Conservation (phyloP, 2,113 vertebrate species). For the Hypocryptadius cinnamomeus region DNA sequence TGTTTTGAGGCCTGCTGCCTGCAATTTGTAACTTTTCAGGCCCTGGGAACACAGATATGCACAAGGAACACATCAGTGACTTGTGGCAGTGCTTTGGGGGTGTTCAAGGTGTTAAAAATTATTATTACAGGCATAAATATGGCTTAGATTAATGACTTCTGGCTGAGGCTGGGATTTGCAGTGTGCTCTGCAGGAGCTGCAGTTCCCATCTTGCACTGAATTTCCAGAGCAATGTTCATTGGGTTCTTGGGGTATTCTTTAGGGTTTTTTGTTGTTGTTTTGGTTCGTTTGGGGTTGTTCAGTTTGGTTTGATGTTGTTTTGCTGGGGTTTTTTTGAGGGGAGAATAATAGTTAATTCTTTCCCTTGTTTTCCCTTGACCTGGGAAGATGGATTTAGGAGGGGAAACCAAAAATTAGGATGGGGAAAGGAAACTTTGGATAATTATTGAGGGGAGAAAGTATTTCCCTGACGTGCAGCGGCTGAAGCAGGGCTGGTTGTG, state of each 20-base stretch:
- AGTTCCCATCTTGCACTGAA: neutral
- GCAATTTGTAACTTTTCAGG: neutral
- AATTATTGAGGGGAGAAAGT: no score
- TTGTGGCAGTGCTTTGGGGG: neutral
- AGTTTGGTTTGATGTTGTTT: neutral
- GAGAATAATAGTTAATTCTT: neutral
- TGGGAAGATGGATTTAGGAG: neutral
- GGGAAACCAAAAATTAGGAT: neutral
- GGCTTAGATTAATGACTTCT: neutral
- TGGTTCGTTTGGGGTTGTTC: neutral
- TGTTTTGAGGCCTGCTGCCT: neutral
- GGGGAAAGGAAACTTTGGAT: neutral
- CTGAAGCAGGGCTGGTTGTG: neutral
- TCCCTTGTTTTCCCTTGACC: neutral
- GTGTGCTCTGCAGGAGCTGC: neutral
- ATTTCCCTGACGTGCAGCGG: neutral
- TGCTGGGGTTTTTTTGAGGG: neutral
- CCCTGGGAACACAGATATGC: rapidly evolving
- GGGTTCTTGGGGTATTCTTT: neutral
- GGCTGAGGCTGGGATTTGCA: neutral
- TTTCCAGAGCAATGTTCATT: rapidly evolving
- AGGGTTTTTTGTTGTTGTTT: no score
- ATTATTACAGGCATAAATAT: neutral
- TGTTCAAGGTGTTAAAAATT: neutral
- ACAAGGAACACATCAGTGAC: neutral